phyloP scores from a whole-genome alignment of 2,888 invertebrate species.

The Scelioninae gen. 2 region DNA sequence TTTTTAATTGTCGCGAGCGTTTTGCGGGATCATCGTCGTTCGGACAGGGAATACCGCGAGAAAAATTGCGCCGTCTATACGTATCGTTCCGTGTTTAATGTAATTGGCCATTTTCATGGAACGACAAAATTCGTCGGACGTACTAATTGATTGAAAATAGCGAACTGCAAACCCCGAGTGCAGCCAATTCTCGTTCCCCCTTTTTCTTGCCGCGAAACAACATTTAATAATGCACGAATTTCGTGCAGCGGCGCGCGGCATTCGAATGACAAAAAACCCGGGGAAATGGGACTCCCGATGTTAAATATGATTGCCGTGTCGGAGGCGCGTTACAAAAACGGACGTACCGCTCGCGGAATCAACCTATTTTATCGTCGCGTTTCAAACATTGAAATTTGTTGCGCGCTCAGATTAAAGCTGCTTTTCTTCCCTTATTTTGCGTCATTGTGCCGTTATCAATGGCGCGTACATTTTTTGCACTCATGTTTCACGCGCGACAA shows the following conservation, averaged over 20 bases:
- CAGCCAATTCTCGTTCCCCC: no score
- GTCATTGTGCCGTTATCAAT: constrained; percentile 28
- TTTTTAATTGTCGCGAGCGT: constrained; percentile 17
- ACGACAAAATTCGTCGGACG: neutral
- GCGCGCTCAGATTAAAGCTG: constrained; percentile 25
- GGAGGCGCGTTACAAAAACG: constrained; percentile 29
- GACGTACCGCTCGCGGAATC: constrained; percentile 23
- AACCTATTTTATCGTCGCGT: constrained; percentile 36
- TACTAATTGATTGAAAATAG: constrained; percentile 10
- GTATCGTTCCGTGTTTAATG: constrained; percentile 20
- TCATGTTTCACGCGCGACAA: constrained; percentile 18
- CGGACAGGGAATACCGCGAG: no score
- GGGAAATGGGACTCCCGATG: constrained; percentile 10
- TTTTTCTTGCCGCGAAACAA: no score
- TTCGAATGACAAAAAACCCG: constrained; percentile 27
- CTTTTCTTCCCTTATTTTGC: constrained; percentile 26
- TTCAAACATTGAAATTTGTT: constrained; percentile 34
- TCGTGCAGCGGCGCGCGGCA: neutral
- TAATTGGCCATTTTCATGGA: constrained; percentile 15
- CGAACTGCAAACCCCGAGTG: neutral
- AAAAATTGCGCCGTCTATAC: constrained; percentile 14
- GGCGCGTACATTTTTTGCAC: constrained; percentile 12
- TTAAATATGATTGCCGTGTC: constrained; percentile 27
- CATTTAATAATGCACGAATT: constrained; percentile 9
- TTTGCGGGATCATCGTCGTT: no score